Evolutionary conservation across 2,113 vertebrate species (phyloP).

Genomic region (Steatornis caripensis): DNA sequence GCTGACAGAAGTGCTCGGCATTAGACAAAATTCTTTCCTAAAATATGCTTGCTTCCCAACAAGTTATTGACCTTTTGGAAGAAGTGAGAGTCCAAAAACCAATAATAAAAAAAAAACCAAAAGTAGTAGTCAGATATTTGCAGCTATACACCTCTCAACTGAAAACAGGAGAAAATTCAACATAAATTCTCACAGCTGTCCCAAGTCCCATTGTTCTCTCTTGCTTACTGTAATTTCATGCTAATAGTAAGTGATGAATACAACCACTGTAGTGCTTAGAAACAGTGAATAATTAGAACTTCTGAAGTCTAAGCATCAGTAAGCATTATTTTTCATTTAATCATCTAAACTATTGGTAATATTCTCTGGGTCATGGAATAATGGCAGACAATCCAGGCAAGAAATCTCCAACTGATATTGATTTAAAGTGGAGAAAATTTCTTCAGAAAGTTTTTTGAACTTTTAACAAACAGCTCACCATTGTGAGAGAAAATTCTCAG

Average conservation of each 20-base stretch:
- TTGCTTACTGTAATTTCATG: neutral
- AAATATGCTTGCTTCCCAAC: neutral
- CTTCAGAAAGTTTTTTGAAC: neutral
- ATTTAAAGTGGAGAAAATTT: neutral
- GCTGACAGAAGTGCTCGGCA: neutral
- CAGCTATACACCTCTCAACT: fast-evolving
- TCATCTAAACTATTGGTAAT: neutral
- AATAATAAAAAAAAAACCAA: neutral
- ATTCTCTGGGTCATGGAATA: neutral
- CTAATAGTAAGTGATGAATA: neutral
- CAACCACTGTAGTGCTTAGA: neutral
- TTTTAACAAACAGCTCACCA: neutral
- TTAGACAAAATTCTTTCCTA: neutral
- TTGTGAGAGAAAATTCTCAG: neutral
- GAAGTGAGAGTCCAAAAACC: neutral
- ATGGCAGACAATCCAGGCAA: neutral
- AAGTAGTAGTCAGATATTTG: neutral
- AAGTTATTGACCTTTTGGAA: neutral
- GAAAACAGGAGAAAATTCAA: neutral
- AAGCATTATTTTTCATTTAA: neutral
- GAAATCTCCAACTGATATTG: neutral
- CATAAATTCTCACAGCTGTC: neutral
- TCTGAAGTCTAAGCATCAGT: neutral
- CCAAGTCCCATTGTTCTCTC: neutral
- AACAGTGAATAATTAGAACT: neutral